Conservation (phyloP, 1,140 invertebrate species). For the Chionoecetes opilio region DNA sequence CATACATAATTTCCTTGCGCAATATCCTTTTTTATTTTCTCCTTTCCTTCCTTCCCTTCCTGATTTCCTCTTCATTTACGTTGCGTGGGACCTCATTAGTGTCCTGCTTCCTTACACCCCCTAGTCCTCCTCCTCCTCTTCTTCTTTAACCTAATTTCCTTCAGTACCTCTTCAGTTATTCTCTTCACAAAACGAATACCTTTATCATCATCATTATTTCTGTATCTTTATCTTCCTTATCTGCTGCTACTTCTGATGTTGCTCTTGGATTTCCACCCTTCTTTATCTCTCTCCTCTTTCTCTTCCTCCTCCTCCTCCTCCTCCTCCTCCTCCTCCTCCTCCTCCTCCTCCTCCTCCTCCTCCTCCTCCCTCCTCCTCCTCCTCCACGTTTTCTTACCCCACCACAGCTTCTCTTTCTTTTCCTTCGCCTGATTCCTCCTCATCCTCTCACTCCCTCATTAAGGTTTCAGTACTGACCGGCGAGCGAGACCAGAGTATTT, state of each 20-base stretch:
- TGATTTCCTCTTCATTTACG: neutral
- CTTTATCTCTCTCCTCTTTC: neutral
- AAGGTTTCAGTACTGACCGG: neutral
- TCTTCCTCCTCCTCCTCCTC: neutral
- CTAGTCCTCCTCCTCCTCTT: neutral
- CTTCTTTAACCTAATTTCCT: neutral
- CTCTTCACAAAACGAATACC: too few relatives aligned
- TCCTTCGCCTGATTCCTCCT: neutral
- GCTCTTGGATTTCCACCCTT: neutral
- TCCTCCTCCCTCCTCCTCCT: neutral
- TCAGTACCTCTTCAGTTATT: too few relatives aligned
- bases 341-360: neutral
- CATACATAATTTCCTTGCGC: neutral
- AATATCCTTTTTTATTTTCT: constrained; percentile 17
- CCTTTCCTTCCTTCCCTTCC: neutral
- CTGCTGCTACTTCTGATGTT: too few relatives aligned
- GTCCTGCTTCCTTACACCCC: neutral
- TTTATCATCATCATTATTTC: neutral
- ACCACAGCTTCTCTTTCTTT: too few relatives aligned
- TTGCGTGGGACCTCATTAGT: neutral
- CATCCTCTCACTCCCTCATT: constrained; percentile 16
- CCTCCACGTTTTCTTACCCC: neutral
- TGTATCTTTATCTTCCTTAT: neutral
- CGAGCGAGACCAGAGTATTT: constrained; percentile 15
- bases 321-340: neutral